Base-by-base conservation (phyloP, 2,888 invertebrate species). In the Toxonevra muliebris region DNA sequence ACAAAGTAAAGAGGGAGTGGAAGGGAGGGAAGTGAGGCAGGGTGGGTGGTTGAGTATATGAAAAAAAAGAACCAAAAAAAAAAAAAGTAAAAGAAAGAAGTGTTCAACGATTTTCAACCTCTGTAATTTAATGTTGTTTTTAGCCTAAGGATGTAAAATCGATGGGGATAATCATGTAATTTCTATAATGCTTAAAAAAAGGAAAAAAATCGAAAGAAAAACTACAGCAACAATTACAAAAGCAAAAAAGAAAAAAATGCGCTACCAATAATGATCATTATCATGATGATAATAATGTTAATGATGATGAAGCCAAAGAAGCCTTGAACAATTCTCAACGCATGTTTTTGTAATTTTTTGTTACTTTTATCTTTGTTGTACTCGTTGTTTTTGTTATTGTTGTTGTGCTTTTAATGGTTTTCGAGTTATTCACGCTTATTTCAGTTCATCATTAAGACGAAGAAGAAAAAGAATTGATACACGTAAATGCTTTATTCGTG, bases 131-230 rank as follows among this genome's bases (percentile, higher is more conserved):
- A 52, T 43, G 52, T 30, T 30, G 30, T 43, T 65, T 67, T 30
- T 61, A 50, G 70, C 74, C 75, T 73, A 68, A 71, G 71, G 74
- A 69, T 71, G 65, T 73, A 59, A 50, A 68, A 72, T 74, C 69
- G 73, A 71, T 72, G 71, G 71, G 75, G 73, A 72, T 74, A 73
- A 75, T 75, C 75, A 74, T 75, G 72, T 75, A 74, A 75, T 74
- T 74, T 75, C 69, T 72, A 69, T 74, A 72, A 72, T 74, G 68
- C 63, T 70, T 66, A 72, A 69, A 69, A 67, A 70, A 67, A 65
- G 69, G 65, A 70, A 71, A 69, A 67, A 66, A 58, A 65, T 61
- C 67, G 59, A 63, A 40, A 63, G 20, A 19, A 50, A n/a, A 50
- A 52, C 50, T 69, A 69, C 60, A 71, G 62, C 61, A 69, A 59